These are phyloP conservation scores for Dendroctonus valens DNA, from an alignment of 1,140 invertebrate genomes.

Conservation along the genomic window DNA sequence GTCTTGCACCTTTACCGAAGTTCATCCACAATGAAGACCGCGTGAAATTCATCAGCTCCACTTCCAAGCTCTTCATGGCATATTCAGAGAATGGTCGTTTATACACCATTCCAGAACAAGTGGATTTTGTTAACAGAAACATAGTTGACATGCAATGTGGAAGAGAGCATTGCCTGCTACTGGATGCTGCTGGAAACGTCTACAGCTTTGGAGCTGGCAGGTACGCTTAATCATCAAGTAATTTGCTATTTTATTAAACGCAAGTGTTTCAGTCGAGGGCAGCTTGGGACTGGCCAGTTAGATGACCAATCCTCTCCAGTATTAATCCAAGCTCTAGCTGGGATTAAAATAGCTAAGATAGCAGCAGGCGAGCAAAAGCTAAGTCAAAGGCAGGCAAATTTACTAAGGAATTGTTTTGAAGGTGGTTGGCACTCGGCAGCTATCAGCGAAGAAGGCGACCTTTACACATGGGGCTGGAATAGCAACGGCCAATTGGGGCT, in stretches of 20 bases:
- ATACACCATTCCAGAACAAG: slow-evolving; percentile 59
- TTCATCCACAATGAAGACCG: slow-evolving; percentile 33
- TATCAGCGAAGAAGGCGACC: slow-evolving; percentile 70
- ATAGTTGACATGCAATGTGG: slow-evolving; percentile 70
- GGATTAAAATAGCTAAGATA: slow-evolving; percentile 67
- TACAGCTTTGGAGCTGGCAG: slow-evolving; percentile 80
- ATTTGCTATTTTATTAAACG: not conserved
- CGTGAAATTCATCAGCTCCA: slow-evolving; percentile 50
- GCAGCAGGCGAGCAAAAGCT: slow-evolving; percentile 52
- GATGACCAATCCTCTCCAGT: slow-evolving; percentile 61
- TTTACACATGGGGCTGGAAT: slow-evolving; percentile 94
- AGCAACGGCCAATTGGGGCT: slow-evolving; percentile 79
- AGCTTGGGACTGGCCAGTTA: slow-evolving; percentile 75
- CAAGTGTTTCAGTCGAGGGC: slow-evolving; percentile 67
- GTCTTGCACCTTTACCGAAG: slow-evolving; percentile 28
- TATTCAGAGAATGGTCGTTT: slow-evolving; percentile 55
- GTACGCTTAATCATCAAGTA: slow-evolving; percentile 51
- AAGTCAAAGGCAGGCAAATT: not conserved
- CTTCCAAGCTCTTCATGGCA: slow-evolving; percentile 52
- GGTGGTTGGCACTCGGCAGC: slow-evolving; percentile 84
- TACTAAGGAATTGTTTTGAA: not conserved
- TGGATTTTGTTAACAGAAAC: slow-evolving; percentile 57
- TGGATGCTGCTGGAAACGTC: slow-evolving; percentile 69
- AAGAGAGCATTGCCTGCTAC: slow-evolving; percentile 73
- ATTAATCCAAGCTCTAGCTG: slow-evolving; percentile 69